Evolutionary conservation across 2,113 vertebrate genomes (phyloP).

Genomic region (Mirounga angustirostris): DNA sequence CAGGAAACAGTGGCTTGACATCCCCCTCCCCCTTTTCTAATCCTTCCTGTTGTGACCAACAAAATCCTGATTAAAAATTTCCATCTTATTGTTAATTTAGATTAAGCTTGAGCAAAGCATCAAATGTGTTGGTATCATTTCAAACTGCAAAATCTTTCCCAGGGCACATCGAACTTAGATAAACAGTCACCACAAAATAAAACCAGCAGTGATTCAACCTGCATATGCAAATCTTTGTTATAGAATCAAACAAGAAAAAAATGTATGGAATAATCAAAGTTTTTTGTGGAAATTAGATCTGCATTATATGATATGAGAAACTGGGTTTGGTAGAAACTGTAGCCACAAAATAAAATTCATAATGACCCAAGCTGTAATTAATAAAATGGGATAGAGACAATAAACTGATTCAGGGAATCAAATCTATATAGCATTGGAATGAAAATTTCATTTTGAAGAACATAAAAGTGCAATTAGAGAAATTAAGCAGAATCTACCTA

Average conservation of each 20-base stretch:
- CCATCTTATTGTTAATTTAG: neutral
- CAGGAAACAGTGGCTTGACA: neutral
- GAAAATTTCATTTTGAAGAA: neutral
- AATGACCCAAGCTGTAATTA: neutral
- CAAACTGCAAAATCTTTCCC: neutral
- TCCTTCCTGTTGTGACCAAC: slow-evolving; percentile 15
- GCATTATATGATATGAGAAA: neutral
- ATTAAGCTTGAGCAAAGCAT: neutral
- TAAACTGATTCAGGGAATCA: neutral
- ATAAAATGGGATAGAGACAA: neutral
- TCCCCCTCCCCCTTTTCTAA: neutral
- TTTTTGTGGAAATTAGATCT: neutral
- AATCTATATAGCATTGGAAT: neutral
- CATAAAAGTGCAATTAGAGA: neutral
- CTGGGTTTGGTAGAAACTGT: neutral
- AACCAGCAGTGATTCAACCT: neutral
- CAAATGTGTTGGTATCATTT: neutral
- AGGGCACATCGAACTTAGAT: neutral
- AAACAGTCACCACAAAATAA: neutral
- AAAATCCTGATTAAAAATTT: neutral
- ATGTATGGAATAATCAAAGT: neutral
- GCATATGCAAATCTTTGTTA: neutral
- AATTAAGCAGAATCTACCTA: neutral
- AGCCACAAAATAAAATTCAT: slow-evolving; percentile 1
- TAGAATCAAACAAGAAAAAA: neutral